Conservation (phyloP, 2,113 vertebrate genomes). For the Dicentrarchus labrax region DNA sequence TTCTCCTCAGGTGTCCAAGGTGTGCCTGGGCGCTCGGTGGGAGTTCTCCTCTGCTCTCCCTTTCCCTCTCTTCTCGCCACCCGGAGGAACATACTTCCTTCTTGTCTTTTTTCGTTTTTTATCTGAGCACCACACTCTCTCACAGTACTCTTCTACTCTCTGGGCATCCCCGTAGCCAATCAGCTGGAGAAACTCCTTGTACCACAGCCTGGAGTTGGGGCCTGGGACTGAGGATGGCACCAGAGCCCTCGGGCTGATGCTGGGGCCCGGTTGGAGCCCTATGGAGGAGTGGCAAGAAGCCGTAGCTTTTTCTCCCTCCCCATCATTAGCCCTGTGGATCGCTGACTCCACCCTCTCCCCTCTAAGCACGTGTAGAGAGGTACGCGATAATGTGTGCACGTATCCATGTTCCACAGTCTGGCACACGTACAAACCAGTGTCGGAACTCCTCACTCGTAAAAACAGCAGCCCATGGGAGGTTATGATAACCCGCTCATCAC, state of each 20-base stretch:
- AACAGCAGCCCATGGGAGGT: conserved; percentile 94
- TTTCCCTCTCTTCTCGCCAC: conserved; percentile 86
- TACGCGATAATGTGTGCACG: conserved; percentile 89
- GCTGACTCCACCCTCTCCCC: conserved; percentile 88
- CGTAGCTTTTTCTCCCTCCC: conserved; percentile 56
- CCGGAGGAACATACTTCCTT: conserved; percentile 85
- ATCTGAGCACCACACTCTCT: conserved; percentile 96
- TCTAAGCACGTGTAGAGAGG: conserved; percentile 90
- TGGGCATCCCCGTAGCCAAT: conserved; percentile 96
- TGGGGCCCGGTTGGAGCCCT: conserved; percentile 54
- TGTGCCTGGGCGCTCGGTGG: conserved; percentile 90
- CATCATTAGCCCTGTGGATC: conserved; percentile 79
- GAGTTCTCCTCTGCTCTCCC: conserved; percentile 83
- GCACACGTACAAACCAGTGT: conserved; percentile 93
- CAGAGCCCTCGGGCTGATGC: conserved; percentile 84
- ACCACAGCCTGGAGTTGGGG: conserved; percentile 89
- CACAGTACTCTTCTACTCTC: conserved; percentile 95
- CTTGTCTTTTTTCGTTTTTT: conserved; percentile 93
- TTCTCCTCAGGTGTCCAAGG: conserved; percentile 83
- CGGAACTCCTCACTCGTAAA: conserved; percentile 85
- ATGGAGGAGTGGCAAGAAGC: conserved; percentile 64
- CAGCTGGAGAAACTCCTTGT: conserved; percentile 96
- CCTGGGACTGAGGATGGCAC: conserved; percentile 79
- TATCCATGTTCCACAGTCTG: conserved; percentile 95
- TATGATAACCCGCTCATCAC: conserved; percentile 89